Base-by-base conservation (phyloP, 2,797 vertebrate genomes). In the Macroramphosus scolopax region DNA sequence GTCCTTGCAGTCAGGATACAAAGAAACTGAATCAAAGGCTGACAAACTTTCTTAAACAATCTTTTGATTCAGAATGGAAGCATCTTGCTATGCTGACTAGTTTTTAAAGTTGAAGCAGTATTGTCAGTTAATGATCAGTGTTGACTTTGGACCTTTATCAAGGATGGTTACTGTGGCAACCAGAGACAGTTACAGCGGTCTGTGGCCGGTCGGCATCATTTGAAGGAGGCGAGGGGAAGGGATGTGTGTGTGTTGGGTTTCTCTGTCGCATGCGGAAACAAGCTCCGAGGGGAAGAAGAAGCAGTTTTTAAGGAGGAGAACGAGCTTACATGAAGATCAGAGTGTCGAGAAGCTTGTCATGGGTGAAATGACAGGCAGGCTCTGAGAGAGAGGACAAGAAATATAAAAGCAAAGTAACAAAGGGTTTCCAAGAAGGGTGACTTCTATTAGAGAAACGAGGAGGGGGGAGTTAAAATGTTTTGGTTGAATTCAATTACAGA, bases 401-500 rank as follows among this genome's bases (percentile, higher is more conserved):
- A 24, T 49, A 46, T 61, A 39, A 82, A 78, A 67, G 46, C 8
- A 11, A 15, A n/a, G 33, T 10, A 26, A 45, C 50, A 69, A 58
- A 63, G 60, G 41, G 41, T 53, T 41, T 65, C 32, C 39, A 50
- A 38, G 17, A 30, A 61, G 53, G 67, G 43, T 25, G 51, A 51
- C 50, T 63, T 52, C 22, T 57, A 29, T 63, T 51, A 68, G 58
- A 5, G 2, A 36, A 55, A 47, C 3, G n/a, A 50, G 42, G 34
- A 43, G 4, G 7, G 43, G 35, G 51, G 55, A 60, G n/a, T n/a
- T 37, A 62, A 66, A 56, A 72, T 56, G 53, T 68, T 80, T 68
- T 63, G 41, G 57, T 53, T 59, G 55, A 74, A 65, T 72, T 76
- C 59, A 68, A 79, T 73, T 75, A 61, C 52, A 76, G 65, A 67